These are phyloP conservation scores for Mandrillus leucophaeus DNA, from an alignment of 2,113 vertebrate species.

Conservation along the genomic window DNA sequence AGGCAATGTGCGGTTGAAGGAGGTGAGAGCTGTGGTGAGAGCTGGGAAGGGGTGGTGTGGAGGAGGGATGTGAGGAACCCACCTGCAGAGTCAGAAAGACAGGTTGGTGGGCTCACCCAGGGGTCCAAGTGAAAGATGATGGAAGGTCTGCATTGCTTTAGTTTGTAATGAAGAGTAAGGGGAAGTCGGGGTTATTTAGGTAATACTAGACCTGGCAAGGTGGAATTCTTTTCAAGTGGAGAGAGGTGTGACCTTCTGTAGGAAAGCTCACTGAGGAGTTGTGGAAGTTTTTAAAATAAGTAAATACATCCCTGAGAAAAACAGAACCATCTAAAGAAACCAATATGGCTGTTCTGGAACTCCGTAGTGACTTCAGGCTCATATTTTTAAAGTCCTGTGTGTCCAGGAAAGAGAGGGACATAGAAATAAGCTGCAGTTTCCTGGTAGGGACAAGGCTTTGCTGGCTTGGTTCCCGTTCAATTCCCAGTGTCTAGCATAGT, in stretches of 20 bases:
- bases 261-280: not conserved
- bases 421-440: not conserved
- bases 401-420: not conserved
- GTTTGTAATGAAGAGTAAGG: not conserved
- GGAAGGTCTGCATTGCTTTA: not conserved
- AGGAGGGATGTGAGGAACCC: not conserved
- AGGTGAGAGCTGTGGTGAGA: not conserved
- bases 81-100: not conserved
- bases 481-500: not conserved
- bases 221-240: not conserved
- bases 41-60: not conserved
- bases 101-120: not conserved
- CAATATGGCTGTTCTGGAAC: not conserved
- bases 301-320: not conserved
- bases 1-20: not conserved
- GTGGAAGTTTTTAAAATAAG: not conserved
- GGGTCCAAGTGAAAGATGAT: not conserved
- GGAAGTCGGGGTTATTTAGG: no score
- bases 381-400: not conserved
- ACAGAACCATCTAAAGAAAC: not conserved
- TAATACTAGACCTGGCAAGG: not conserved
- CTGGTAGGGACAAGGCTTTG: not conserved
- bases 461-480: not conserved
- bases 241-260: not conserved
- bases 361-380: not conserved